Evolutionary conservation across 2,888 invertebrate genomes (phyloP).

Genomic region (Polydesmus complanatus): DNA sequence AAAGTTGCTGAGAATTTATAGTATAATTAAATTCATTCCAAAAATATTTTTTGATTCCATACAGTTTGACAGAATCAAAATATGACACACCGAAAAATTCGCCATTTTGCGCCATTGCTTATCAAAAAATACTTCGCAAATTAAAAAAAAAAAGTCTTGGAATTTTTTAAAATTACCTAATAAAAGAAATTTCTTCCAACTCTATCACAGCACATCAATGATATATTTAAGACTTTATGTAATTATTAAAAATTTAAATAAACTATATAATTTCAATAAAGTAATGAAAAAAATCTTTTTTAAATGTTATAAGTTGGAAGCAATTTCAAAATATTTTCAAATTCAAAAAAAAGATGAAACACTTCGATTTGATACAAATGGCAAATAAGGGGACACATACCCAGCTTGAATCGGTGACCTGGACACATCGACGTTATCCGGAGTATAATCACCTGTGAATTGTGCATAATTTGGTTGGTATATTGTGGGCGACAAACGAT

Average conservation of each 20-base stretch:
- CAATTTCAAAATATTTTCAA: conserved; percentile 8
- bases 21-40: too few species aligned
- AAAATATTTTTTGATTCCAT: too few species aligned
- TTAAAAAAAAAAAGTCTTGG: too few species aligned
- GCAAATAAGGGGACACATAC: conserved; percentile 31
- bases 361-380: conserved; percentile 27
- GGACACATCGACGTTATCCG: conserved; percentile 44
- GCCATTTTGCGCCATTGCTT: too few species aligned
- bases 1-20: too few species aligned
- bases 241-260: neutral
- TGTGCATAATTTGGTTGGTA: conserved; percentile 33
- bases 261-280: neutral
- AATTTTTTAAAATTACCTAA: too few species aligned
- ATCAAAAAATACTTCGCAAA: too few species aligned
- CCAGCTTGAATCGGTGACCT: conserved; percentile 42
- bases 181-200: neutral
- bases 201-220: neutral
- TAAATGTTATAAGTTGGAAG: neutral
- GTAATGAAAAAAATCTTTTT: neutral
- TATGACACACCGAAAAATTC: too few species aligned
- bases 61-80: too few species aligned
- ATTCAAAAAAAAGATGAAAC: conserved; percentile 8
- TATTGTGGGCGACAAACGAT: conserved; percentile 42
- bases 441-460: conserved; percentile 38
- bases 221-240: neutral